A percentile compares a stretch with the other conserved stretches of the same genome.
These are phyloP conservation scores for Drosophila nr. medialis DNA, from an alignment of 2,888 invertebrate species.

Conservation along the genomic window DNA sequence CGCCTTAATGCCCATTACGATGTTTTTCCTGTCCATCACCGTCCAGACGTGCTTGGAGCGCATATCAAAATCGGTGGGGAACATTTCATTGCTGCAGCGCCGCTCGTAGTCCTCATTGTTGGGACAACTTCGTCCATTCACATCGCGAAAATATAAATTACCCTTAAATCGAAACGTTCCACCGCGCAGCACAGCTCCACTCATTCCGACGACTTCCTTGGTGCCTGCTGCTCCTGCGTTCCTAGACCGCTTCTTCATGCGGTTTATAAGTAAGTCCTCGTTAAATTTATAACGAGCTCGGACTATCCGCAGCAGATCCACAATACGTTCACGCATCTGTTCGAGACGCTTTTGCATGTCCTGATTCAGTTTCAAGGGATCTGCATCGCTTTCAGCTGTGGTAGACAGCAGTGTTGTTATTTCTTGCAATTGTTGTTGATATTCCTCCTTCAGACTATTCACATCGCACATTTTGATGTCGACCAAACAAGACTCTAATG, in stretches of 20 bases:
- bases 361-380: conserved; percentile 74
- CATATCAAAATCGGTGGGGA: conserved; percentile 85
- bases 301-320: conserved; percentile 59
- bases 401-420: conserved; percentile 39
- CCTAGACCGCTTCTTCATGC: conserved; percentile 28
- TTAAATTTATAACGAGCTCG: conserved; percentile 69
- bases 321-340: conserved; percentile 56
- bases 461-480: conserved; percentile 31
- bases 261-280: conserved; percentile 55
- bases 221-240: not conserved
- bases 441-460: conserved; percentile 15
- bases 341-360: conserved; percentile 74
- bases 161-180: conserved; percentile 85
- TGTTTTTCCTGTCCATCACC: conserved; percentile 86
- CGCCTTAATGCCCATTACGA: conserved; percentile 86
- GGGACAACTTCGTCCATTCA: conserved; percentile 86
- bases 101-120: conserved; percentile 87
- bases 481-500: not conserved
- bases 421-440: conserved; percentile 53
- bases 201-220: conserved; percentile 50
- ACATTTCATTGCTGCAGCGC: conserved; percentile 83
- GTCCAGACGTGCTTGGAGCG: conserved; percentile 86
- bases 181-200: conserved; percentile 85
- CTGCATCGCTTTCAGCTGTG: conserved; percentile 43
- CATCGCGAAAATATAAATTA: conserved; percentile 88